Percentiles rank a stretch among this genome's conserved stretches.
phyloP scores from a whole-genome alignment of 92 coral and sea anemone genomes.

The Galaxea fascicularis region DNA sequence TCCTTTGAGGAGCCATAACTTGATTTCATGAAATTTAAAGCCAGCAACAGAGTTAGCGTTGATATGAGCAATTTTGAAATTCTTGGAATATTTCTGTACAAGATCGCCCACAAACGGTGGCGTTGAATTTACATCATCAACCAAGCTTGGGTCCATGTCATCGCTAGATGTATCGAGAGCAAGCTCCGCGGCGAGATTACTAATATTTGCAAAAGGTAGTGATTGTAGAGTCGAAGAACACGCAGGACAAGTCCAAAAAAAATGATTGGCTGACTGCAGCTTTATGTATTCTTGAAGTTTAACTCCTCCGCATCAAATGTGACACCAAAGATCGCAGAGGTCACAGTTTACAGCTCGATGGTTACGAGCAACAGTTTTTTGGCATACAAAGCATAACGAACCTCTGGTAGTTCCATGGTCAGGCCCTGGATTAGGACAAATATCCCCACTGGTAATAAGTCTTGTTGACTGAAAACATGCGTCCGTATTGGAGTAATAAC shows the following conservation, averaged over 20 bases:
- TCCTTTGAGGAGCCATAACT: conserved; percentile 22
- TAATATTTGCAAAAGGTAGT: background rate
- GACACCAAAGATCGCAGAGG: conserved; percentile 28
- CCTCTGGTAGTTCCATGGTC: conserved; percentile 6
- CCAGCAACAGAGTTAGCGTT: conserved; percentile 43
- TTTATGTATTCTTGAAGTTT: conserved; percentile 36
- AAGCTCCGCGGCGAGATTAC: conserved; percentile 4
- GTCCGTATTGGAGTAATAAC: background rate
- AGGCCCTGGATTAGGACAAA: conserved; percentile 7
- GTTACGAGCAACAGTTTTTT: conserved; percentile 32
- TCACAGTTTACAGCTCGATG: conserved; percentile 47
- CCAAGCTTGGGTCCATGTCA: background rate
- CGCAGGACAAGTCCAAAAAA: conserved; percentile 9
- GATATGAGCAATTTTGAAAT: conserved; percentile 40
- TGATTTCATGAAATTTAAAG: conserved; percentile 48
- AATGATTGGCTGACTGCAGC: background rate
- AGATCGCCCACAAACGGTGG: background rate
- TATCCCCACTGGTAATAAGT: background rate
- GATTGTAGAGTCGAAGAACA: conserved; percentile 1
- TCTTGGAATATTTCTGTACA: conserved; percentile 21
- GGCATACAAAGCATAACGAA: conserved; percentile 25
- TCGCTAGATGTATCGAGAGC: conserved; percentile 9
- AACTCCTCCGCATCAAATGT: conserved; percentile 42
- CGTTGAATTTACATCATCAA: background rate
- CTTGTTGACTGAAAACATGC: background rate